phyloP scores from a whole-genome alignment of 2,888 invertebrate species.

The Elysia crispata region DNA sequence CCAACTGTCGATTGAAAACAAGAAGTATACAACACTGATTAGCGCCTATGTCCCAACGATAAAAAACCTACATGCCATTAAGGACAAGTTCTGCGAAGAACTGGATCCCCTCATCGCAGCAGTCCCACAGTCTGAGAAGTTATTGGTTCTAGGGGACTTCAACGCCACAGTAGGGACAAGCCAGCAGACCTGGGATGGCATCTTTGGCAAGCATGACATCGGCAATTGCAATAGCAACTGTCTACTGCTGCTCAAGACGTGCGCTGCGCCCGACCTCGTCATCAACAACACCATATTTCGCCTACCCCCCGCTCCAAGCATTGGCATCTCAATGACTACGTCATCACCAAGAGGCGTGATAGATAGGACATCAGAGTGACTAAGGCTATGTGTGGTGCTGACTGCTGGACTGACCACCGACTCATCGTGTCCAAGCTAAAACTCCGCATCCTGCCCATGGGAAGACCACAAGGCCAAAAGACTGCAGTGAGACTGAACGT shows the following conservation, averaged over 20 bases:
- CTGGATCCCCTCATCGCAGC: conserved; percentile 12
- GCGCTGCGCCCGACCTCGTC: conserved; percentile 22
- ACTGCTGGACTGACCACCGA: too few species aligned
- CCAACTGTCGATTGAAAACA: background rate
- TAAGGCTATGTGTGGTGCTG: too few species aligned
- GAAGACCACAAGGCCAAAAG: conserved; percentile 15
- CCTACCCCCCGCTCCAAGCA: conserved; percentile 30
- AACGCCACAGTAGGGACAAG: conserved; percentile 3
- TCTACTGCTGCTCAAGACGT: conserved; percentile 17
- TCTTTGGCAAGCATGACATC: conserved; percentile 6
- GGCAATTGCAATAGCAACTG: conserved; percentile 27
- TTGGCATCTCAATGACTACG: conserved; percentile 37
- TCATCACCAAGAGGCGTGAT: conserved; percentile 35
- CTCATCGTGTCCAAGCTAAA: too few species aligned
- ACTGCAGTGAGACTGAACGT: conserved; percentile 17
- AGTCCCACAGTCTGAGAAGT: background rate
- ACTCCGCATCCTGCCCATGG: too few species aligned
- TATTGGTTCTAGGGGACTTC: conserved; percentile 10
- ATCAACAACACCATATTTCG: conserved; percentile 22
- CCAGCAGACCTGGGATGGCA: background rate
- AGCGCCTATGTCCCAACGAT: background rate
- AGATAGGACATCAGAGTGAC: conserved; percentile 31
- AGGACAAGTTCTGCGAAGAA: background rate
- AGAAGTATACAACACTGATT: background rate
- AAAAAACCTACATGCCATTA: background rate